A percentile compares a stretch with the other conserved stretches of the same genome.
phyloP scores from a whole-genome alignment of 2,797 vertebrate genomes.

The Ambastaia sidthimunki region DNA sequence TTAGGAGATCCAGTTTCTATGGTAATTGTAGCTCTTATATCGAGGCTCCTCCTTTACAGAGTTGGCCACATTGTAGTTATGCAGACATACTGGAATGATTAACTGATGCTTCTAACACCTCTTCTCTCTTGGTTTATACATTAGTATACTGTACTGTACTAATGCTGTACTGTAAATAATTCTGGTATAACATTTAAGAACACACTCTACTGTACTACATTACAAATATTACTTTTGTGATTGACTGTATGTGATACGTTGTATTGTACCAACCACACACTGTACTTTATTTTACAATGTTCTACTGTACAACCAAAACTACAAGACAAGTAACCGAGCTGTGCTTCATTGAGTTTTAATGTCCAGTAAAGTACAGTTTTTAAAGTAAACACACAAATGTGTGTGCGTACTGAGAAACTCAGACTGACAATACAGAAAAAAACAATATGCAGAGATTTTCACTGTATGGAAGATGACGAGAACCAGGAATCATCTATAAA shows the following conservation, averaged over 20 bases:
- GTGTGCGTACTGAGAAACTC: too few relatives aligned
- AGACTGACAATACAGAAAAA: not conserved
- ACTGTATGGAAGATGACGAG: not conserved
- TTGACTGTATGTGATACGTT: too few relatives aligned
- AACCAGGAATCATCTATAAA: not conserved
- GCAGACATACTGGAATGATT: constrained; percentile 50
- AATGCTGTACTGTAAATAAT: not conserved
- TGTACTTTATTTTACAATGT: not conserved
- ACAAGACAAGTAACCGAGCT: not conserved
- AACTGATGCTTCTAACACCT: constrained; percentile 18
- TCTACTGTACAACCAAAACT: not conserved
- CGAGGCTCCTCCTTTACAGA: constrained; percentile 63
- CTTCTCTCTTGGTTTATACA: not conserved
- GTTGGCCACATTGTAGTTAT: constrained; percentile 34
- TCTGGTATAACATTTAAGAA: not conserved
- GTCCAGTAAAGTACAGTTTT: not conserved
- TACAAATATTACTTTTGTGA: not conserved
- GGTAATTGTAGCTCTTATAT: constrained; percentile 64
- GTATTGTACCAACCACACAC: not conserved
- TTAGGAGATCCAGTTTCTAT: constrained; percentile 71
- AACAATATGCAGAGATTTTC: too few relatives aligned
- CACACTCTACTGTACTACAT: not conserved
- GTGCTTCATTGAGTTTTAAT: not conserved
- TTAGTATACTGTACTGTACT: too few relatives aligned
- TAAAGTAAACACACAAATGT: not conserved